A percentile compares a stretch with the other conserved stretches of the same genome.
These are phyloP conservation scores for Chamaea fasciata DNA, from an alignment of 2,113 vertebrate species.

Conservation along the genomic window DNA sequence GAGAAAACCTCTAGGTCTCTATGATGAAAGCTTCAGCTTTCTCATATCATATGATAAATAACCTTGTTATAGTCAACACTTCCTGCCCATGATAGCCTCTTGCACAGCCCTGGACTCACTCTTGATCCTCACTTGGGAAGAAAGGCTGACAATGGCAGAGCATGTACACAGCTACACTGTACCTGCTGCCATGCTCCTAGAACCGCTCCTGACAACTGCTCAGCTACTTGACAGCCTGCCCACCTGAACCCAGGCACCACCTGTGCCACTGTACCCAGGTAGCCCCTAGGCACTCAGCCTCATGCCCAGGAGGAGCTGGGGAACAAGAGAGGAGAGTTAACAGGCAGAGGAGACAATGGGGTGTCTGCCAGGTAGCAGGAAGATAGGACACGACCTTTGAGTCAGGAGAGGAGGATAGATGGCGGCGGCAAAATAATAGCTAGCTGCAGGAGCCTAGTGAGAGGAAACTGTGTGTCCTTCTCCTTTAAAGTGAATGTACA, in stretches of 20 bases:
- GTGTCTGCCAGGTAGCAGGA: neutral
- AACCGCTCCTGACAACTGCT: neutral
- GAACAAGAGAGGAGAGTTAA: neutral
- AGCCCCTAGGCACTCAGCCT: neutral
- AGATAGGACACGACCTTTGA: neutral
- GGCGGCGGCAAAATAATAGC: neutral
- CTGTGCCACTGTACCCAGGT: neutral
- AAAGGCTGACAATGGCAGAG: neutral
- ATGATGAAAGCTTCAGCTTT: neutral
- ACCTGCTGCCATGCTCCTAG: neutral
- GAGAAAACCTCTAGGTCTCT: neutral
- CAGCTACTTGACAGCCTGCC: neutral
- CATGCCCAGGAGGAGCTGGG: neutral
- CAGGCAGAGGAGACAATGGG: neutral
- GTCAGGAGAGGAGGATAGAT: neutral
- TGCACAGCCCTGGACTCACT: neutral
- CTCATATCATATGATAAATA: neutral
- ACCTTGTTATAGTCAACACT: neutral
- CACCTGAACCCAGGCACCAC: neutral
- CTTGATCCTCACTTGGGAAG: neutral
- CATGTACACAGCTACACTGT: neutral
- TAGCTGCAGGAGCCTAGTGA: neutral
- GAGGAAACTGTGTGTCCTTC: neutral
- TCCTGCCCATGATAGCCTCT: neutral
- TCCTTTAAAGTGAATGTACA: constrained; percentile 46